phyloP scores from a whole-genome alignment of 2,797 vertebrate genomes.

The Lemur catta region DNA sequence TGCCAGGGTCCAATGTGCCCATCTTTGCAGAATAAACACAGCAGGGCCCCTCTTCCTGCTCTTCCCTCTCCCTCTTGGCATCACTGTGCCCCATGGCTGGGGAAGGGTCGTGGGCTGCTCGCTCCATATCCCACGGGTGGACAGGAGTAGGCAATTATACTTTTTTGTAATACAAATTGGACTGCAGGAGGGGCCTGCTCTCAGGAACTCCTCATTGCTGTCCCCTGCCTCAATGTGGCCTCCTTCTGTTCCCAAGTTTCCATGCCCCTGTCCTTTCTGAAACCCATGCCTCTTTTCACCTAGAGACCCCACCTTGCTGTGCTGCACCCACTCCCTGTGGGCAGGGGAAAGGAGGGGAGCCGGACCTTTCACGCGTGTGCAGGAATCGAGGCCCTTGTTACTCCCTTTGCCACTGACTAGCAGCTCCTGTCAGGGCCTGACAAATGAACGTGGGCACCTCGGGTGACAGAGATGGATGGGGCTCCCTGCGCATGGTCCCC shows the following conservation, averaged over 20 bases:
- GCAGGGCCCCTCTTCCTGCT: too few species aligned
- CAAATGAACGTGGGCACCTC: conserved; percentile 84
- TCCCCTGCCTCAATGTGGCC: background rate
- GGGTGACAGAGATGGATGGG: conserved; percentile 88
- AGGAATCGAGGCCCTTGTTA: background rate
- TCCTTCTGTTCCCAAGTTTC: background rate
- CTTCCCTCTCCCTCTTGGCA: too few species aligned
- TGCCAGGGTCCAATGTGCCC: background rate
- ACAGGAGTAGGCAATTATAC: background rate
- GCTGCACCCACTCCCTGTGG: background rate
- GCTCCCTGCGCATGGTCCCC: conserved; percentile 78
- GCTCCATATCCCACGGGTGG: too few species aligned
- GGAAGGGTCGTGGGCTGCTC: too few species aligned
- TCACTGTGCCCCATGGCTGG: too few species aligned
- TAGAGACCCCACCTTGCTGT: background rate
- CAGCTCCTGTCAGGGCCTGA: conserved; percentile 78
- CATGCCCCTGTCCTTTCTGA: background rate
- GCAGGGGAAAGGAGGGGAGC: background rate
- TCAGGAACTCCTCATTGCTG: background rate
- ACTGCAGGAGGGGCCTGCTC: background rate
- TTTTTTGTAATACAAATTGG: background rate
- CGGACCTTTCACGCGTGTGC: background rate
- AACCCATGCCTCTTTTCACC: background rate
- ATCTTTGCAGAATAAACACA: too few species aligned
- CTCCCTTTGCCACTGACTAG: background rate